Evolutionary conservation across 2,888 invertebrate genomes (phyloP).

Genomic region (Acleris sparsana): DNA sequence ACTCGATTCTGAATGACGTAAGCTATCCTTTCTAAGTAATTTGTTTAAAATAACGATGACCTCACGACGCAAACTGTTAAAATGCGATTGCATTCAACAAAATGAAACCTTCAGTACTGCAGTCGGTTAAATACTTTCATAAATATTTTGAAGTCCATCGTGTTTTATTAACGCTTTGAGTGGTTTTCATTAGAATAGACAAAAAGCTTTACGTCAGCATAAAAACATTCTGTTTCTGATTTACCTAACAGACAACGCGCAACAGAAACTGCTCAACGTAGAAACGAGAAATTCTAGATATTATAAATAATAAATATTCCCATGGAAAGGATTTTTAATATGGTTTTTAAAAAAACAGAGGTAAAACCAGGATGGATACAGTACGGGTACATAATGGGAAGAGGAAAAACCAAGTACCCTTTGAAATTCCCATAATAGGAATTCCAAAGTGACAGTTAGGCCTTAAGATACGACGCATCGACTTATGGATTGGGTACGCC

Average conservation of each 20-base stretch:
- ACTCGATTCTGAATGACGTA: conserved; percentile 28
- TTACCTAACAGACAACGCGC: too few relatives aligned
- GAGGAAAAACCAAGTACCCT: background rate
- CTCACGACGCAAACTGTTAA: conserved; percentile 11
- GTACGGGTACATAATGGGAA: background rate
- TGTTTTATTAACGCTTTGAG: conserved; percentile 1
- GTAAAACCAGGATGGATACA: too few relatives aligned
- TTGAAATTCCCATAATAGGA: too few relatives aligned
- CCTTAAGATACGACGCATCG: conserved; percentile 9
- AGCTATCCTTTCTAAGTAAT: conserved; percentile 16
- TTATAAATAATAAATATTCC: too few relatives aligned
- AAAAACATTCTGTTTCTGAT: too few relatives aligned
- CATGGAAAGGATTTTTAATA: too few relatives aligned
- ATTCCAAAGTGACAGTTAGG: conserved; percentile 2
- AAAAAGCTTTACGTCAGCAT: background rate
- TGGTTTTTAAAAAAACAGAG: too few relatives aligned
- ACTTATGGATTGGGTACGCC: conserved; percentile 21
- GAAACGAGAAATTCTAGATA: too few relatives aligned
- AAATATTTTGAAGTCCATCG: conserved; percentile 3
- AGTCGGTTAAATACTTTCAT: background rate
- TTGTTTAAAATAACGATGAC: conserved; percentile 17
- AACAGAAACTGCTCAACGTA: background rate
- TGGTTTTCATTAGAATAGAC: conserved; percentile 12
- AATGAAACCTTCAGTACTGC: background rate
- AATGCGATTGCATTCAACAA: background rate